These are phyloP conservation scores for Rhynchomys soricoides DNA, from an alignment of 2,113 vertebrate genomes.

Conservation along the genomic window DNA sequence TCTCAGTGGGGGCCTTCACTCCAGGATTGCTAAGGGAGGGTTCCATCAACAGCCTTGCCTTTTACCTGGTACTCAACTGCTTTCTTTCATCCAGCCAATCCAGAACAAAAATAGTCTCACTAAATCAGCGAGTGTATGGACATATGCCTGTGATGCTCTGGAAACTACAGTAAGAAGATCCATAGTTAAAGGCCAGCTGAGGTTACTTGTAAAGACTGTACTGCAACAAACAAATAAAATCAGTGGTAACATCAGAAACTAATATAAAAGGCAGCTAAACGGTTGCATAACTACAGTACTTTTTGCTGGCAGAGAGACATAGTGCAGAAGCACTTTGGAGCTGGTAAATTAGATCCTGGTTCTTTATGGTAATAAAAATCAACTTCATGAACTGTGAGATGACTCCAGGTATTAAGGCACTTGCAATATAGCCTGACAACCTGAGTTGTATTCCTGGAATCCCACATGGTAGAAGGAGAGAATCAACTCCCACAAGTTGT, in stretches of 20 bases:
- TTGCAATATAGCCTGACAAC: neutral
- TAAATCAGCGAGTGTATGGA: neutral
- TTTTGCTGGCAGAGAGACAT: neutral
- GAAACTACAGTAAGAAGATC: neutral
- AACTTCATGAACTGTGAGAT: neutral
- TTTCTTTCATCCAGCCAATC: conserved; percentile 37
- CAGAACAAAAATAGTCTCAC: conserved; percentile 22
- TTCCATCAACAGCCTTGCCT: neutral
- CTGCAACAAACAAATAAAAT: neutral
- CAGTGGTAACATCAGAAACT: neutral
- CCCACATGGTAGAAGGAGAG: neutral
- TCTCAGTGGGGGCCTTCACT: neutral
- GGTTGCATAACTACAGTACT: neutral
- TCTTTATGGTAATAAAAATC: conserved; percentile 36
- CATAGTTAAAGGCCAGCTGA: neutral
- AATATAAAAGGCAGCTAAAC: neutral
- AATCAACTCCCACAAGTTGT: neutral
- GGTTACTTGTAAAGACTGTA: neutral
- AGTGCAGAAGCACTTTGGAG: conserved; percentile 8
- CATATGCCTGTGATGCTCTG: neutral
- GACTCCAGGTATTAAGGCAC: neutral
- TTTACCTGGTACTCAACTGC: neutral
- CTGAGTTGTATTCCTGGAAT: neutral
- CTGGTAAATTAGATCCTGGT: neutral
- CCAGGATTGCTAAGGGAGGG: neutral